Evolutionary conservation across 2,797 vertebrate species (phyloP).

Genomic region (Anas georgica): DNA sequence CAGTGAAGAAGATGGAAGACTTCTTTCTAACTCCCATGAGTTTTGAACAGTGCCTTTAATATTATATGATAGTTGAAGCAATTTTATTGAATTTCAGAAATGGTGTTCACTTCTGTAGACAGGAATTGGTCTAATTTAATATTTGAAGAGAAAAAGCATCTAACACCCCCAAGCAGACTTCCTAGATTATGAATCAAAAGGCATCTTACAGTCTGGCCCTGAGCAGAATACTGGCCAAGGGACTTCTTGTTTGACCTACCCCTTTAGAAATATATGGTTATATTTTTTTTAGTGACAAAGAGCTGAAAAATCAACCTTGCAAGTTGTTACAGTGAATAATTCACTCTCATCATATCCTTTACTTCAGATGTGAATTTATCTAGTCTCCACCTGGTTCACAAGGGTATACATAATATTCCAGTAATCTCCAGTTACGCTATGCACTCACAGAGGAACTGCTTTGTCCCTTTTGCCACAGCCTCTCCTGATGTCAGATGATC

Average conservation of each 20-base stretch:
- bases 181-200: background rate
- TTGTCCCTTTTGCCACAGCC: background rate
- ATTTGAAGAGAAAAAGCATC: background rate
- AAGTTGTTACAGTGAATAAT: conserved; percentile 5
- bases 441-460: background rate
- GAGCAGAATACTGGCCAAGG: background rate
- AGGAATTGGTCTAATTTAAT: background rate
- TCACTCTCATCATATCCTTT: background rate
- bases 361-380: background rate
- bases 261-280: background rate
- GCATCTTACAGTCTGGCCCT: background rate
- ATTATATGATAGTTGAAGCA: background rate
- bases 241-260: background rate
- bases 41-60: background rate
- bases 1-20: background rate
- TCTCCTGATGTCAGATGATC: background rate
- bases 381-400: background rate
- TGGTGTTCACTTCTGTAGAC: background rate
- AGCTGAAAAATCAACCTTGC: background rate
- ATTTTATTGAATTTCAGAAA: conserved; percentile 17
- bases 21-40: background rate
- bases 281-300: background rate
- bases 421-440: background rate
- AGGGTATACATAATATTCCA: background rate
- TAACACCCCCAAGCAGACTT: background rate